Evolutionary conservation across 2,797 vertebrate species (phyloP).

Genomic region (Catamblyrhynchus diadema): DNA sequence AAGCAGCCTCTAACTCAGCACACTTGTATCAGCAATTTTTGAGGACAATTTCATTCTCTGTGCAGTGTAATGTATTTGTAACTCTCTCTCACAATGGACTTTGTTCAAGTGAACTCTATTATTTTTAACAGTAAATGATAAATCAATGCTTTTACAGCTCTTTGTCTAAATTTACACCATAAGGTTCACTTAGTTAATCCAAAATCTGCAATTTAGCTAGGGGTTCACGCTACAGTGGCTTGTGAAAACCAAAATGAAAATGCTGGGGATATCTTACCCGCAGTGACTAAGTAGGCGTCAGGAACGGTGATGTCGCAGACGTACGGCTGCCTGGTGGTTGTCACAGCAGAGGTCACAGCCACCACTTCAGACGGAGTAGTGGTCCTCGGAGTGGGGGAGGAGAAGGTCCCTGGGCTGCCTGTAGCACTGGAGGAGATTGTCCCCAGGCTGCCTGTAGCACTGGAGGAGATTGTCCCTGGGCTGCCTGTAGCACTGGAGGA

Average conservation of each 20-base stretch:
- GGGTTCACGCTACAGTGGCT: neutral
- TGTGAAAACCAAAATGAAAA: neutral
- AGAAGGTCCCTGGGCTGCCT: neutral
- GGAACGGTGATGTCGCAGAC: conserved; percentile 89
- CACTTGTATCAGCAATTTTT: neutral
- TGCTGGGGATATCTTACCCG: conserved; percentile 77
- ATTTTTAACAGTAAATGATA: neutral
- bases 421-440: conserved; percentile 42
- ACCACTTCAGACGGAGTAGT: conserved; percentile 51
- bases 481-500: too few species aligned
- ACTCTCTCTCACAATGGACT: neutral
- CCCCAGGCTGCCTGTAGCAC: conserved; percentile 9
- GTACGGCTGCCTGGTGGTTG: conserved; percentile 79
- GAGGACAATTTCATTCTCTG: neutral
- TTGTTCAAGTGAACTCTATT: neutral
- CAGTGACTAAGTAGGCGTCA: conserved; percentile 87
- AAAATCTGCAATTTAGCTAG: neutral
- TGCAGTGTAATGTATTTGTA: neutral
- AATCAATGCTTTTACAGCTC: neutral
- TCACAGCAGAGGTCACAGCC: conserved; percentile 57
- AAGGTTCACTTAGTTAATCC: neutral
- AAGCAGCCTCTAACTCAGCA: neutral
- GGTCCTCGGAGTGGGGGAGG: neutral
- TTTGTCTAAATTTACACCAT: neutral
- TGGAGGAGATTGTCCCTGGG: neutral